Conservation (phyloP, 2,797 vertebrate genomes). For the Takifugu rubripes region DNA sequence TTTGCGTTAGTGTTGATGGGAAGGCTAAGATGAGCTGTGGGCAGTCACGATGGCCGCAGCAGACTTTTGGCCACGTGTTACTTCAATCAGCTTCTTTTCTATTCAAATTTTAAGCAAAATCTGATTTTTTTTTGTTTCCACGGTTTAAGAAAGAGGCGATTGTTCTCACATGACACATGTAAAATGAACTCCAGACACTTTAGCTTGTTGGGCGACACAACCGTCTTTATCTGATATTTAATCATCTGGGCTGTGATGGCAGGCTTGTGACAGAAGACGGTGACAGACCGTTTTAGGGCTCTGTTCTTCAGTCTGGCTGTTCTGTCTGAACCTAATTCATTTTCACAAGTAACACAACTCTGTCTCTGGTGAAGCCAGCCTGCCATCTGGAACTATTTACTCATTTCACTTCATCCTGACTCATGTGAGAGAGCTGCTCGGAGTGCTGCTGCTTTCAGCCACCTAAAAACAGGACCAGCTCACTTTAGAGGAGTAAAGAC, state of each 20-base stretch:
- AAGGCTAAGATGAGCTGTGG: background rate
- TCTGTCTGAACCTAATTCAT: constrained; percentile 1
- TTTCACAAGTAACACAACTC: no score
- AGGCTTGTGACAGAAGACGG: no score
- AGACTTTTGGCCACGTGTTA: no score
- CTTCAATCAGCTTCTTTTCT: background rate
- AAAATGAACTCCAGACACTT: no score
- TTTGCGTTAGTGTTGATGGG: no score
- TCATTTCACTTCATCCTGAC: constrained; percentile 14
- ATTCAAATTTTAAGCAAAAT: background rate
- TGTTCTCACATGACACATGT: no score
- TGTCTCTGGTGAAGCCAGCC: constrained; percentile 2
- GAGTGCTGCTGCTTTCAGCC: constrained; percentile 7
- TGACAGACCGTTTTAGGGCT: background rate
- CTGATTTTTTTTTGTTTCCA: background rate
- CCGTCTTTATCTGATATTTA: no score
- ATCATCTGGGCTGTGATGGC: no score
- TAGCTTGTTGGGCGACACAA: no score
- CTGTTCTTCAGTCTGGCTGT: background rate
- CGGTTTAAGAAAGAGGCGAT: background rate
- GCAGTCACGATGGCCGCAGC: background rate
- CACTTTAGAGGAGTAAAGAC: constrained; percentile 8
- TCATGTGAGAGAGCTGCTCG: background rate
- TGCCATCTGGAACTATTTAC: constrained; percentile 12
- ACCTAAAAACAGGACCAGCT: constrained; percentile 13